These are phyloP conservation scores for Drosophila hydei DNA, from an alignment of 1,140 invertebrate species.

Conservation along the genomic window DNA sequence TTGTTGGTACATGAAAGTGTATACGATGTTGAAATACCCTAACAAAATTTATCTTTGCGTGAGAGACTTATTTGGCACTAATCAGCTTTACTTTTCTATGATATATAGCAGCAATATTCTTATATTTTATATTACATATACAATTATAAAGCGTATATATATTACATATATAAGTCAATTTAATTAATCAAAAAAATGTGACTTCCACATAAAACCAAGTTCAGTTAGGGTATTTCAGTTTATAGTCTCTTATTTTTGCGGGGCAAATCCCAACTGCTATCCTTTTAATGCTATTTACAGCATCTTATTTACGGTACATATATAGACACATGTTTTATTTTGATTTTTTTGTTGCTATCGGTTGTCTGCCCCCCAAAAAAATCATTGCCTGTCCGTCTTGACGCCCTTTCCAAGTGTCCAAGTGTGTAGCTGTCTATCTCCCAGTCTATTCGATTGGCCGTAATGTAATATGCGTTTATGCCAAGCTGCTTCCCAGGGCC, in stretches of 20 bases:
- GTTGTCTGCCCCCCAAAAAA: conserved; percentile 53
- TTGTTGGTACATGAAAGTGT: no score
- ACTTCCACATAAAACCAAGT: no score
- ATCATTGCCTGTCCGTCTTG: conserved; percentile 27
- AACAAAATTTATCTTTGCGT: no score
- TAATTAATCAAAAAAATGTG: no score
- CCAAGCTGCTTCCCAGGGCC: conserved; percentile 28
- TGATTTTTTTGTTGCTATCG: conserved; percentile 36
- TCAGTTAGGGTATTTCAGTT: no score
- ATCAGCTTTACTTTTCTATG: no score
- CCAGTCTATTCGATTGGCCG: conserved; percentile 47
- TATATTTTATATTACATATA: no score
- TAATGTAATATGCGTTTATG: conserved; percentile 55
- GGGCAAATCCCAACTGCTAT: conserved; percentile 1
- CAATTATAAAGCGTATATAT: no score
- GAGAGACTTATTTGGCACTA: no score
- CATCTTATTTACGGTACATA: neutral
- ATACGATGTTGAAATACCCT: no score
- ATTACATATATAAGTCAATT: no score
- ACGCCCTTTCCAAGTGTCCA: conserved; percentile 13
- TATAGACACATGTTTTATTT: neutral
- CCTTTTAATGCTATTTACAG: neutral
- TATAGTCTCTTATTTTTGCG: neutral
- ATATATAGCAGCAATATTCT: no score
- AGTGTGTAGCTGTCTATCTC: conserved; percentile 35